phyloP scores from a whole-genome alignment of 1,140 invertebrate species.

The Sinonovacula constricta region DNA sequence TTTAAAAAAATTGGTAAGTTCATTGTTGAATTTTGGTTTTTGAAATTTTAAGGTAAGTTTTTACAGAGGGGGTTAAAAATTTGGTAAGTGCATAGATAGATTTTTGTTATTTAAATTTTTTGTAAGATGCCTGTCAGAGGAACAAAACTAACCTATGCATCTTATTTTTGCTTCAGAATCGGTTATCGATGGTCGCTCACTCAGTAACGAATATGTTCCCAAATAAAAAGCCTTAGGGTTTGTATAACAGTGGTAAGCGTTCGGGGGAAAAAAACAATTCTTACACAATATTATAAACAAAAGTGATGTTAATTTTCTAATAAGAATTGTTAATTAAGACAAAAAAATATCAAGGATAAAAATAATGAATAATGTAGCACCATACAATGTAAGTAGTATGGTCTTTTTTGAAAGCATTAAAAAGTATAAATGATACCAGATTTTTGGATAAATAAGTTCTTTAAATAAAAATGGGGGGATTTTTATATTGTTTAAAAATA shows the following conservation, averaged over 20 bases:
- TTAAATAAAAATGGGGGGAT: too few relatives aligned
- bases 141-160: constrained; percentile 50
- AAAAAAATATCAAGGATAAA: neutral
- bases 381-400: constrained; percentile 41
- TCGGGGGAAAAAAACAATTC: neutral
- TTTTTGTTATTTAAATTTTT: too few relatives aligned
- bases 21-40: neutral
- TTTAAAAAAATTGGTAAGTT: neutral
- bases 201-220: constrained; percentile 41
- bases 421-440: too few relatives aligned
- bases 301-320: neutral
- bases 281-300: neutral
- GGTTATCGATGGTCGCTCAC: constrained; percentile 35
- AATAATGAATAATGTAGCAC: neutral
- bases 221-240: constrained; percentile 44
- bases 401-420: neutral
- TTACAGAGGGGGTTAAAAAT: neutral
- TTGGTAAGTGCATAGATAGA: too few relatives aligned
- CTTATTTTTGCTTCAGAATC: constrained; percentile 56
- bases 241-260: constrained; percentile 42
- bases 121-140: too few relatives aligned
- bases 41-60: neutral
- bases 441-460: too few relatives aligned
- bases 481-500: constrained; percentile 19
- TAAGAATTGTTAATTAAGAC: neutral